Base-by-base conservation (phyloP, 2,797 vertebrate species). In the Chromis chromis region DNA sequence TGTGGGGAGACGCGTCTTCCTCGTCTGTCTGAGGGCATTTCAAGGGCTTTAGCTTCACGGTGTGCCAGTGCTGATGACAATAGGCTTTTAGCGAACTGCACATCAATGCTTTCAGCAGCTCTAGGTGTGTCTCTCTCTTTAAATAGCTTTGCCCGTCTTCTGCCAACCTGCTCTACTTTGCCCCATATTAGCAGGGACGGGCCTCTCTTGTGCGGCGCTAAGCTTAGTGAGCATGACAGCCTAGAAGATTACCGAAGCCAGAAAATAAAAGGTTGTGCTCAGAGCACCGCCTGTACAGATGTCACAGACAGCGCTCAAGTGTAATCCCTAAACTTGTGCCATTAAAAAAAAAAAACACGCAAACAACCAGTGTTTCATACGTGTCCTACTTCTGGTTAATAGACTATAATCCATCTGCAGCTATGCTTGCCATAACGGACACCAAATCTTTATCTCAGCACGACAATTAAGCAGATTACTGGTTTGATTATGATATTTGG, bases 281-380 rank as follows among this genome's bases (percentile, higher is more conserved):
- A 58, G 71, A 73, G 69, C 50, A 46, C 70, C 44, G 48, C 65
- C 78, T 62, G 66, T 79, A 73, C 91, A 92, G 87, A 92, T 91
- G 87, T 88, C 82, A 71, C 76, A 74, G 28, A 76, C 66, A 61
- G 75, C 78, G 73, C 88, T 87, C 66, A 76, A 78, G 55, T 65
- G 64, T 93, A 92, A 94, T 94, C 93, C 87, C 73, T 36, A 76
- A 88, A 92, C 74, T 76, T 78, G 56, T 66, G 59, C 79, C 74
- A 83, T 81, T 21, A 71, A 75, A 73, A 84, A 86, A 62, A 22
- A 75, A 56, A 78, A 46, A 42, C 46, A 46, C 64, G 54, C 54
- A 70, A 87, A 78, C 59, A 55, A 79, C 58, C 67, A 19, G 59
- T 48, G 65, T 78, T 85, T 79, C 63, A 74, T 71, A 70, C 6